Percentiles rank a stretch among this genome's conserved stretches.
Evolutionary conservation across 2,888 invertebrate genomes (phyloP).

Genomic region (Amitus sp.): DNA sequence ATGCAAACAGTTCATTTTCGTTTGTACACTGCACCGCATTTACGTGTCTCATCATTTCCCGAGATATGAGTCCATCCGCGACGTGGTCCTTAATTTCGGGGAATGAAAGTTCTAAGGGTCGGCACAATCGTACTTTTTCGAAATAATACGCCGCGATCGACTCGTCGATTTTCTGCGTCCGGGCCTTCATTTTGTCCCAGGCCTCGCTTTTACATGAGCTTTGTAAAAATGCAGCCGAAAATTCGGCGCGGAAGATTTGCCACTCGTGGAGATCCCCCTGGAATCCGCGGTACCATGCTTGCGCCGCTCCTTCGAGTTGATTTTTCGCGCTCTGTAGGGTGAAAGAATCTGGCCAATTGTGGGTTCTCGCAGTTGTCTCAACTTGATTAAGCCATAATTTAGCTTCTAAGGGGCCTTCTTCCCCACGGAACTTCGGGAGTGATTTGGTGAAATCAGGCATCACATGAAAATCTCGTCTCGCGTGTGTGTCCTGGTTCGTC

Average conservation of each 20-base stretch:
- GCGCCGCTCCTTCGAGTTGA: constrained; percentile 26
- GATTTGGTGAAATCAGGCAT: constrained; percentile 25
- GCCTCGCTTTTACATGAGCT: constrained; percentile 28
- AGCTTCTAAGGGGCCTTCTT: constrained; percentile 24
- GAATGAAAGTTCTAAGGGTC: constrained; percentile 9
- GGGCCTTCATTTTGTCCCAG: constrained; percentile 27
- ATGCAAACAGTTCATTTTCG: too few species aligned
- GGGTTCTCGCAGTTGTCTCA: constrained; percentile 25
- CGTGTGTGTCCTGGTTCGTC: too few species aligned
- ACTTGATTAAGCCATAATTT: constrained; percentile 26
- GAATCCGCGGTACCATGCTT: constrained; percentile 27
- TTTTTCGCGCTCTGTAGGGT: constrained; percentile 26
- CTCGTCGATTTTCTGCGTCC: constrained; percentile 7
- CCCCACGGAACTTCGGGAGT: constrained; percentile 9
- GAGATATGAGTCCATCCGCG: too few species aligned
- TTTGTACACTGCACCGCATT: too few species aligned
- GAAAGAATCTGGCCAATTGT: constrained; percentile 31
- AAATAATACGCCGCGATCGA: constrained; percentile 18
- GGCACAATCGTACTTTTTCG: constrained; percentile 20
- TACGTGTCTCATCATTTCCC: too few species aligned
- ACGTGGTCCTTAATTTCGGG: constrained; percentile 8
- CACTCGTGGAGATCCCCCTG: too few species aligned
- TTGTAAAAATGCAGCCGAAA: too few species aligned
- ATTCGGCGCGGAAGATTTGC: too few species aligned
- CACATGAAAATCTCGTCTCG: constrained; percentile 21